Percentiles rank a stretch among this genome's conserved stretches.
Conservation (phyloP, 2,113 vertebrate species). For the Porphyrio hochstetteri region DNA sequence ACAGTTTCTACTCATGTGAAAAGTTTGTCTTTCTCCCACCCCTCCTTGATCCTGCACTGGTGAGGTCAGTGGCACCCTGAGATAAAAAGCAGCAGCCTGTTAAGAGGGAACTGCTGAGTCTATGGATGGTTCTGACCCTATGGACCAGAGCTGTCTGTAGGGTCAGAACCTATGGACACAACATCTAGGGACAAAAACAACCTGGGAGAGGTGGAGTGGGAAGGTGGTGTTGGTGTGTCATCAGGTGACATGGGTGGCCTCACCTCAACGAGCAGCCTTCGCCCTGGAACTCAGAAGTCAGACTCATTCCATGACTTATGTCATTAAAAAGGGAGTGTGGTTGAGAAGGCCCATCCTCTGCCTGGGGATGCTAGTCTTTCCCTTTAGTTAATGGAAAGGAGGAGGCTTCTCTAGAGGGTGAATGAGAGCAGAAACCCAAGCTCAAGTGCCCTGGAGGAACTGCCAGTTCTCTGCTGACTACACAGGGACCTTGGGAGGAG, state of each 20-base stretch:
- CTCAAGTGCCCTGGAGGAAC: background rate
- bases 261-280: background rate
- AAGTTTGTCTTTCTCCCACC: rapidly evolving
- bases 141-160: rapidly evolving
- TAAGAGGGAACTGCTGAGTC: background rate
- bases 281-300: background rate
- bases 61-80: background rate
- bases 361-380: background rate
- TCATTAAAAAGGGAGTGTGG: background rate
- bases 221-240: rapidly evolving
- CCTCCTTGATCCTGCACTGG: rapidly evolving
- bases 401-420: background rate
- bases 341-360: background rate
- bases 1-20: background rate
- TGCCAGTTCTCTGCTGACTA: background rate
- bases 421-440: background rate
- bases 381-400: slow-evolving; percentile 44
- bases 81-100: rapidly evolving
- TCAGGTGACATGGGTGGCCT: rapidly evolving
- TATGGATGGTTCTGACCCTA: rapidly evolving
- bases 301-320: background rate
- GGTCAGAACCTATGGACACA: too few relatives aligned
- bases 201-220: background rate
- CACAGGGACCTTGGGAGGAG: background rate
- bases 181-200: rapidly evolving